Base-by-base conservation (phyloP, 2,797 vertebrate species). In the Ispidina picta region DNA sequence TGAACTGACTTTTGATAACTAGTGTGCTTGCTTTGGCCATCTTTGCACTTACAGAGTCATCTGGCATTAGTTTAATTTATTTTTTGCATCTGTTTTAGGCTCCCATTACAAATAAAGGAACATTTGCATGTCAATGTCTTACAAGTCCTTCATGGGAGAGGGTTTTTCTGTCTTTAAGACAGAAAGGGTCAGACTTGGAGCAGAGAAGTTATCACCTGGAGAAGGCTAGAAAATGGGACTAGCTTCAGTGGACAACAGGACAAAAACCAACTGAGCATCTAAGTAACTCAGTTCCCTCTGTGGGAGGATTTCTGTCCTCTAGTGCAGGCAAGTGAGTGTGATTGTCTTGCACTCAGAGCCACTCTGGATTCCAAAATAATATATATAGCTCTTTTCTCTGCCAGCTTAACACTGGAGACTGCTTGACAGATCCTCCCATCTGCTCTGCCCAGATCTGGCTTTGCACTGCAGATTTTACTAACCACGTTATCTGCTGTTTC, bases 1-100 rank as follows among this genome's bases (percentile, higher is more conserved):
- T 88, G 78, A 92, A 80, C 78, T 89, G 88, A 46, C 75, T 91
- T 92, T n/a, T 41, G 69, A 29, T 80, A 75, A 83, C 86, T 83
- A 46, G 56, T 46, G 31, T 25, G 8, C 56, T 92, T 86, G 28
- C 43, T 94, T 81, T 93, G 73, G 72, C 58, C 63, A 46, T 83
- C 35, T 95, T 84, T 88, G 46, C 66, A 71, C 37, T 37, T 37
- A 37, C 12, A 37, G 37, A 37, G 35, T 37, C 35, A 37, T 12
- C 35, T 37, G 35, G 11, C 35, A 37, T 37, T 37, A 37, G 37
- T 37, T 37, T 13, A 43, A 66, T 90, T 76, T 85, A 52, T 73
- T 89, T 90, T 72, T 72, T 80, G 29, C 28, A 29, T 83, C 64
- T 74, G 22, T 22, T 83, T 84, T 68, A 72, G 29, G 33, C 39